Base-by-base conservation (phyloP, 30 jellyfish, hydroid and myxozoan species). In the Phacellophora camtschatica region DNA sequence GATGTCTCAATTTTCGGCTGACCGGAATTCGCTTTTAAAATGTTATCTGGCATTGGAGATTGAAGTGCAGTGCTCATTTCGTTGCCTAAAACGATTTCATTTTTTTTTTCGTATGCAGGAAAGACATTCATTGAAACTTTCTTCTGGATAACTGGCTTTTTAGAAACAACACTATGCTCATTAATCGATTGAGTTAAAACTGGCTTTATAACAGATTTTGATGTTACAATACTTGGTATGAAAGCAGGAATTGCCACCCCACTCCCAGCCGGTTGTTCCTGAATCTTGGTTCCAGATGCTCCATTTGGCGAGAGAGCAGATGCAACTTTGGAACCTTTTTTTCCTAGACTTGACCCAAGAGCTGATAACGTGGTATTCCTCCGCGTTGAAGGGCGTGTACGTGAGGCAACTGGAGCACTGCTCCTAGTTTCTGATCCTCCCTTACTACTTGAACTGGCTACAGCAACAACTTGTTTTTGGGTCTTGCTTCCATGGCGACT, bases 381-480 rank as follows among this genome's bases (percentile, higher is more conserved):
- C 30, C 90, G 68, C 24, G 90, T 77, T 3, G 90, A 77, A 9
- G 90, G 90, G 31, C 90, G 90, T 3, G 90, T 77, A 23, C 90
- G 90, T 2, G 90, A 77, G 3, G 90, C 90, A 37, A 77, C 90
- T n/a, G 90, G 90, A 4, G 90, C 90, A 18, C 63, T 77, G 56
- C 31, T 77, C 7, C 51, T 27, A 27, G 55, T 37, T 4, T 33
- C 56, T 67, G 54, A 24, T 19, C 32, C 33, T 30, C 63, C 68
- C 11, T 75, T 79, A 27, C 79, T 43, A 27, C 27, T 24, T 3
- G 69, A 30, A 31, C 66, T 74, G 39, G 88, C 5, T 27, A 11
- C 29, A 19, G 48, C 33, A 27, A 16, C 50, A 6, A 51, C 3
- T 8, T 1, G 31, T 34, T 45, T 51, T 24, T 33, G 48, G 10